Conservation (phyloP, 1,140 invertebrate species). For the Saccostrea cuccullata region DNA sequence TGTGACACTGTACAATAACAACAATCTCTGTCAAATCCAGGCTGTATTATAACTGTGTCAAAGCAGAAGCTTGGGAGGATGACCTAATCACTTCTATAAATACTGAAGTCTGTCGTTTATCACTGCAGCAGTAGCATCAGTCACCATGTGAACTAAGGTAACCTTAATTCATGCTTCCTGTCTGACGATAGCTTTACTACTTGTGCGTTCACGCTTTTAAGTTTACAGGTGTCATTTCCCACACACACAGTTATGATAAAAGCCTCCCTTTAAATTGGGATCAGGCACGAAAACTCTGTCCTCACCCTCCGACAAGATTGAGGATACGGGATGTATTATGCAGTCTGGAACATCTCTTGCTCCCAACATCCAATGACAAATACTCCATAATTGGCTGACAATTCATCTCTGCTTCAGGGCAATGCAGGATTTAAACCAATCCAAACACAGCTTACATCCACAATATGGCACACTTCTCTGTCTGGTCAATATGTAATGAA, state of each 20-base stretch:
- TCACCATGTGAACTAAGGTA: background rate
- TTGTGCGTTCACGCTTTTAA: background rate
- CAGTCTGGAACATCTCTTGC: conserved; percentile 24
- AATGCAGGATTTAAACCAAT: conserved; percentile 41
- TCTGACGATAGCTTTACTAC: too few species aligned
- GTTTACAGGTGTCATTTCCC: conserved; percentile 28
- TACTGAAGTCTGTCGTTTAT: background rate
- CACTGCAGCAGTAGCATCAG: conserved; percentile 8
- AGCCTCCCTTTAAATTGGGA: conserved; percentile 14
- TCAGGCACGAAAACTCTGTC: conserved; percentile 31
- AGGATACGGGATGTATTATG: conserved; percentile 37
- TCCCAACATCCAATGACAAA: conserved; percentile 40
- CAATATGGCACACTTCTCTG: conserved; percentile 43
- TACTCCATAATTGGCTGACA: conserved; percentile 45
- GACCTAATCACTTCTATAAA: background rate
- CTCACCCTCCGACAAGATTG: conserved; percentile 14
- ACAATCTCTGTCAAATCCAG: too few species aligned
- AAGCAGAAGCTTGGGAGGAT: too few species aligned
- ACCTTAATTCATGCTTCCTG: background rate
- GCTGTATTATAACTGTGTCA: too few species aligned
- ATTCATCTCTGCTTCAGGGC: conserved; percentile 36
- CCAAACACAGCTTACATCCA: conserved; percentile 41
- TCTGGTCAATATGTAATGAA: conserved; percentile 52
- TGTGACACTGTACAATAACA: background rate
- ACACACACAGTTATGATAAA: conserved; percentile 13